Evolutionary conservation across 2,797 vertebrate species (phyloP).

Genomic region (Sitta carolinensis): DNA sequence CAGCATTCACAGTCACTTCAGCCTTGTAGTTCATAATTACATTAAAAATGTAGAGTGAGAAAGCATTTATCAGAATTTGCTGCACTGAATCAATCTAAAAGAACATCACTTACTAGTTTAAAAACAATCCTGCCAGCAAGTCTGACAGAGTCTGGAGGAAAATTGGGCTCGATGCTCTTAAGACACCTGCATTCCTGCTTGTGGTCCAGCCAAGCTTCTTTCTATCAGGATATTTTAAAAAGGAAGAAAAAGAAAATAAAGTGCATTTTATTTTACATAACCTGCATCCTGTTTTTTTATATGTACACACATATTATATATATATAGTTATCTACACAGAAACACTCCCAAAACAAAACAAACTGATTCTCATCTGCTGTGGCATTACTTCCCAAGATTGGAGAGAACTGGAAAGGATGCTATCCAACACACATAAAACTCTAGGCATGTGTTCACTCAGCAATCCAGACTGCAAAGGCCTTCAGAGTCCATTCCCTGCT

Average conservation of each 20-base stretch:
- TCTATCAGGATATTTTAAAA: slow-evolving; percentile 74
- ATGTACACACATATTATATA: not conserved
- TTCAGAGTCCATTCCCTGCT: not conserved
- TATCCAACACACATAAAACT: not conserved
- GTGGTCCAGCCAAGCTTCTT: slow-evolving; percentile 87
- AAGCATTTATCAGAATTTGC: not conserved
- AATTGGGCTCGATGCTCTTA: slow-evolving; percentile 78
- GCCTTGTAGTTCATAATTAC: not conserved
- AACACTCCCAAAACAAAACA: rapidly evolving
- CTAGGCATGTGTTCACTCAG: rapidly evolving
- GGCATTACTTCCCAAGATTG: not conserved
- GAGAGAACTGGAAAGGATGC: not conserved
- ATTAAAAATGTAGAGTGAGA: slow-evolving; percentile 20
- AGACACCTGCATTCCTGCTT: slow-evolving; percentile 90
- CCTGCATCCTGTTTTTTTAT: too few species aligned
- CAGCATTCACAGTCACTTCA: not conserved
- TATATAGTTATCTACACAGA: not conserved
- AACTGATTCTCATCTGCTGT: not conserved
- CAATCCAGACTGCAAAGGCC: not conserved
- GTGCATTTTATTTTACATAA: not conserved
- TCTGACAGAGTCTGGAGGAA: slow-evolving; percentile 90
- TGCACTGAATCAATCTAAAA: not conserved
- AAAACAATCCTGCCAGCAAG: slow-evolving; percentile 88
- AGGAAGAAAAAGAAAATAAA: not conserved
- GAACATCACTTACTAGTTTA: slow-evolving; percentile 80